Evolutionary conservation across 2,888 invertebrate genomes (phyloP), one percentile per base, ranked within the genome.

Genomic region (Ethmia dodecea): DNA sequence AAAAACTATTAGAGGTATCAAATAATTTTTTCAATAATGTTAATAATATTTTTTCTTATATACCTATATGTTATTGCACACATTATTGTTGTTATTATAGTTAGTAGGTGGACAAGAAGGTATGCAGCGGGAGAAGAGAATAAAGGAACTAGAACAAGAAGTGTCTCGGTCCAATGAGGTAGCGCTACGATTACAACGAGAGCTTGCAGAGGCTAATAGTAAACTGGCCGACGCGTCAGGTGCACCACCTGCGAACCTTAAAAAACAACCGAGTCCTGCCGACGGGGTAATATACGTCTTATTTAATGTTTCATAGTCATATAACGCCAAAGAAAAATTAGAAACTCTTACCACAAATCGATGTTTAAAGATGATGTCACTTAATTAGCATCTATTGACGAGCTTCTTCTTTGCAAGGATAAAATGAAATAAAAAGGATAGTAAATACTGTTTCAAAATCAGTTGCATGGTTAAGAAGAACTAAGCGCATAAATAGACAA

Each of bases 111-210:
- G 89, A 3, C 86, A 89, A 50, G 83, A 88, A 14, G 90, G 89
- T 12, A 65, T 90, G 38, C 89, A 90, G 39, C 88, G 92, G 40
- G 86, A 89, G 36, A 90, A 90, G 39, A 91, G 90, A 55, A 90
- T 94, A 37, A 92, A 93, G 53, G 92, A 94, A 53, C 73, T 98
- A 38, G 97, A 98, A 63, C 93, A 94, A 52, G 97, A 98, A 60
- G 80, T 98, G 33, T 88, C 91, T 37, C 89, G 95, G 36, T 92
- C 95, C 0, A 94, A 91, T 52, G 95, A 95, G 58, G 91, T 91
- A 12, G 88, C 91, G 0, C 66, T 89, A 28, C 83, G 91, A 41
- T 65, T 94, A 37, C 93, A 94, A 57, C 89, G 88, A 40, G 93
- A 93, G 44, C 73, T 93, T 31, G 91, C 93, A 16, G 90, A 91